Conservation (phyloP, 2,888 invertebrate species). For the Torymus texanus region DNA sequence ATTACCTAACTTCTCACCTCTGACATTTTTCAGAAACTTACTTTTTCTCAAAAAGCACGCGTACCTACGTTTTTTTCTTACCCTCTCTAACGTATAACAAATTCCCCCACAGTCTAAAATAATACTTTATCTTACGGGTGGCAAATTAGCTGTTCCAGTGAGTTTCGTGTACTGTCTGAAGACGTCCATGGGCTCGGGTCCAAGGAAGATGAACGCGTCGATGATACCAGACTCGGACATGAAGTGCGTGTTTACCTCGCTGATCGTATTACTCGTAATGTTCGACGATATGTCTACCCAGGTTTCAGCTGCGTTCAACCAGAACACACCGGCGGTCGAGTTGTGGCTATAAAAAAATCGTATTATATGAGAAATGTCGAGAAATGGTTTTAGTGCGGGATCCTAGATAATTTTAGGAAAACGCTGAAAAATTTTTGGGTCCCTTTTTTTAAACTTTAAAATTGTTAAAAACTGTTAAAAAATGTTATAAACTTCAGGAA, state of each 20-base stretch:
- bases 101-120: too few relatives aligned
- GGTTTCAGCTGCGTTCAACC: conserved; percentile 99
- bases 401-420: conserved; percentile 75
- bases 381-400: too few relatives aligned
- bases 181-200: conserved; percentile 89
- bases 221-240: conserved; percentile 98
- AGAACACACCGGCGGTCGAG: conserved; percentile 84
- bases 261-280: conserved; percentile 76
- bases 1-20: too few relatives aligned
- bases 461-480: too few relatives aligned
- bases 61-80: too few relatives aligned
- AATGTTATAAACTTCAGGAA: too few relatives aligned
- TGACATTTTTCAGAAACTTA: too few relatives aligned
- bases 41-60: too few relatives aligned
- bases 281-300: conserved; percentile 93
- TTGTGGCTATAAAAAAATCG: too few relatives aligned
- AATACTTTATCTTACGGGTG: conserved; percentile 81
- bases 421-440: conserved; percentile 74
- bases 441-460: too few relatives aligned
- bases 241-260: conserved; percentile 87
- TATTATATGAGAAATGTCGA: too few relatives aligned
- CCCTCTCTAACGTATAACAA: too few relatives aligned
- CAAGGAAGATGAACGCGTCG: conserved; percentile 94
- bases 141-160: conserved; percentile 92
- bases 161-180: conserved; percentile 91